Conservation (phyloP, 2,797 vertebrate genomes). For the Lacerta agilis region DNA sequence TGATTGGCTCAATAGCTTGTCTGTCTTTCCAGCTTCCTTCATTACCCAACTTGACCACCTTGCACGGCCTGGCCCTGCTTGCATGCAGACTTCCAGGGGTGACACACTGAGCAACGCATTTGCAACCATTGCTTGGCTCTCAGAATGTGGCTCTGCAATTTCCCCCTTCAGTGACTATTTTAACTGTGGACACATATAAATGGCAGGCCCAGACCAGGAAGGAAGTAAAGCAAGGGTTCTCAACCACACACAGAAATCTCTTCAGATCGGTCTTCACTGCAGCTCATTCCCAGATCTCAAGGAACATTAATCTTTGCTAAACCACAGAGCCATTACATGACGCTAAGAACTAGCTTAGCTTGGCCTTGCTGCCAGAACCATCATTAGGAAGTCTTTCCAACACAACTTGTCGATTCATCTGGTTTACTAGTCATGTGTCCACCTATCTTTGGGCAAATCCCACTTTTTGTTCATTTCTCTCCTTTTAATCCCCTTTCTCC, state of each 20-base stretch:
- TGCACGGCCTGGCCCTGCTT: neutral
- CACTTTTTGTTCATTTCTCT: neutral
- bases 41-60: neutral
- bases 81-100: neutral
- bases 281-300: constrained; percentile 37
- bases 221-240: neutral
- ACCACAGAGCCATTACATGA: constrained; percentile 62
- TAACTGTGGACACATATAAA: neutral
- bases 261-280: constrained; percentile 49
- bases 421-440: constrained; percentile 59
- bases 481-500: constrained; percentile 15
- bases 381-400: constrained; percentile 56
- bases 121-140: rapidly evolving
- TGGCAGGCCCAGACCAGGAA: neutral
- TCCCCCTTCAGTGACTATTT: neutral
- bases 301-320: constrained; percentile 60
- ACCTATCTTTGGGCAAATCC: constrained; percentile 60
- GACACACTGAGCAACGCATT: neutral
- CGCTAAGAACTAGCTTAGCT: constrained; percentile 65
- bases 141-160: constrained; percentile 21
- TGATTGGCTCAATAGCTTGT: neutral
- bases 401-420: constrained; percentile 58
- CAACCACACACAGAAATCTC: constrained; percentile 19
- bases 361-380: constrained; percentile 59
- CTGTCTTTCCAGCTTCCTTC: neutral